Evolutionary conservation across 1,140 invertebrate species (phyloP).

Genomic region (Artemia franciscana): DNA sequence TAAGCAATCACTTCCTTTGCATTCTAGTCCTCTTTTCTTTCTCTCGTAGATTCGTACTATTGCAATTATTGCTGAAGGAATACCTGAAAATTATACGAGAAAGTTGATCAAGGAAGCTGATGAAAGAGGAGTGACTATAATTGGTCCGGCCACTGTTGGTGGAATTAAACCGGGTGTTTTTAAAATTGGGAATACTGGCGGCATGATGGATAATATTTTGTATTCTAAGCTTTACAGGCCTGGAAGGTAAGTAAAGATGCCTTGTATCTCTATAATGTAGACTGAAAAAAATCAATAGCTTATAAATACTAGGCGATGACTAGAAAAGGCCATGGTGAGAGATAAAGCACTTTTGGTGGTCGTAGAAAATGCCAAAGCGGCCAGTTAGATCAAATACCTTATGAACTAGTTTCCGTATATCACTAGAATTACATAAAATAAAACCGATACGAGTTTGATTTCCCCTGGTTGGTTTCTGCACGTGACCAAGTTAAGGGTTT

Average conservation of each 20-base stretch:
- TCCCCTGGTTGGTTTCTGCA: too few species aligned
- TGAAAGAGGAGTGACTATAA: conserved; percentile 58
- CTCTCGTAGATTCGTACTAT: conserved; percentile 56
- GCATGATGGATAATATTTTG: conserved; percentile 98
- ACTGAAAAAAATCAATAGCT: too few species aligned
- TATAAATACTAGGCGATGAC: too few species aligned
- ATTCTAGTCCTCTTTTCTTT: background rate
- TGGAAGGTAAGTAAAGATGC: conserved; percentile 44
- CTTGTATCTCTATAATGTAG: too few species aligned
- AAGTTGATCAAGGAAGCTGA: conserved; percentile 72
- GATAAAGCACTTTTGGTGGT: too few species aligned
- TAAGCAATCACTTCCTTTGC: background rate
- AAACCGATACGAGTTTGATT: too few species aligned
- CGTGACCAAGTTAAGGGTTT: too few species aligned
- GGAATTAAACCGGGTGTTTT: conserved; percentile 97
- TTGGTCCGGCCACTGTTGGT: conserved; percentile 91
- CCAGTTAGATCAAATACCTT: too few species aligned
- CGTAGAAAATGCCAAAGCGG: too few species aligned
- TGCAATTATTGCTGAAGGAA: conserved; percentile 88
- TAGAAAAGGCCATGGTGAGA: too few species aligned
- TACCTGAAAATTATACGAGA: conserved; percentile 51
- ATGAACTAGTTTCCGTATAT: too few species aligned
- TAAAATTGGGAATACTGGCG: conserved; percentile 98
- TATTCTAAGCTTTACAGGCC: conserved; percentile 89
- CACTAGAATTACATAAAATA: too few species aligned